Conservation (phyloP, 2,888 invertebrate genomes). For the Neoaliturus tenellus region DNA sequence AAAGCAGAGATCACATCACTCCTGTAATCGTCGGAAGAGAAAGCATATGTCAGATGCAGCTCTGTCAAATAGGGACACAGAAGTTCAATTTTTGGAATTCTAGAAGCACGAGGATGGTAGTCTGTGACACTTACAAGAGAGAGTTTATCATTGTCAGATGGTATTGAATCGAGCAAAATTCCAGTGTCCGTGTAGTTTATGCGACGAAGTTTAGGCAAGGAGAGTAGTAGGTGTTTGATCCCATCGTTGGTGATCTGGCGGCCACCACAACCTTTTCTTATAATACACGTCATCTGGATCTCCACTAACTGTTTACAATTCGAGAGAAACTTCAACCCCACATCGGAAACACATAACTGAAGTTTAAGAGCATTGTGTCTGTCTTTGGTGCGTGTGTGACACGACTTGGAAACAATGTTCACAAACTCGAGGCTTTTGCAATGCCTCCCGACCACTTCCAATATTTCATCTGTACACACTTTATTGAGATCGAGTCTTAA, state of each 20-base stretch:
- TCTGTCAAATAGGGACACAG: slow-evolving; percentile 31
- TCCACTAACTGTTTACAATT: slow-evolving; percentile 47
- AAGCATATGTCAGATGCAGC: slow-evolving; percentile 35
- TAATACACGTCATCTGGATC: slow-evolving; percentile 47
- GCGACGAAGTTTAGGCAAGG: slow-evolving; percentile 20
- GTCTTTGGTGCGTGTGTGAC: slow-evolving; percentile 37
- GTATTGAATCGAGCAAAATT: slow-evolving; percentile 7
- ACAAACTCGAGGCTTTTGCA: slow-evolving; percentile 54
- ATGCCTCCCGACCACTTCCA: slow-evolving; percentile 55
- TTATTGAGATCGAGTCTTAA: slow-evolving; percentile 48
- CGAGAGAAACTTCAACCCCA: slow-evolving; percentile 41
- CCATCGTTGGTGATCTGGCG: slow-evolving; percentile 38
- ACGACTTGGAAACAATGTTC: slow-evolving; percentile 45
- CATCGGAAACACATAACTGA: slow-evolving; percentile 55
- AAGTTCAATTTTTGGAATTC: slow-evolving; percentile 35
- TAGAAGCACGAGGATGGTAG: slow-evolving; percentile 28
- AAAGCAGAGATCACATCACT: slow-evolving; percentile 34
- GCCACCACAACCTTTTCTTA: slow-evolving; percentile 40
- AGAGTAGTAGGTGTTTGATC: not conserved
- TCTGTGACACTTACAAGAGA: slow-evolving; percentile 25
- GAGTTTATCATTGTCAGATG: not conserved
- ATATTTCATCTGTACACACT: slow-evolving; percentile 57
- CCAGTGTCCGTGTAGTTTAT: slow-evolving; percentile 40
- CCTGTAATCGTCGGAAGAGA: slow-evolving; percentile 31
- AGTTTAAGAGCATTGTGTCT: slow-evolving; percentile 56